Percentiles rank a stretch among this genome's conserved stretches.
Conservation (phyloP, 2,113 vertebrate species). For the Casuarius casuarius region DNA sequence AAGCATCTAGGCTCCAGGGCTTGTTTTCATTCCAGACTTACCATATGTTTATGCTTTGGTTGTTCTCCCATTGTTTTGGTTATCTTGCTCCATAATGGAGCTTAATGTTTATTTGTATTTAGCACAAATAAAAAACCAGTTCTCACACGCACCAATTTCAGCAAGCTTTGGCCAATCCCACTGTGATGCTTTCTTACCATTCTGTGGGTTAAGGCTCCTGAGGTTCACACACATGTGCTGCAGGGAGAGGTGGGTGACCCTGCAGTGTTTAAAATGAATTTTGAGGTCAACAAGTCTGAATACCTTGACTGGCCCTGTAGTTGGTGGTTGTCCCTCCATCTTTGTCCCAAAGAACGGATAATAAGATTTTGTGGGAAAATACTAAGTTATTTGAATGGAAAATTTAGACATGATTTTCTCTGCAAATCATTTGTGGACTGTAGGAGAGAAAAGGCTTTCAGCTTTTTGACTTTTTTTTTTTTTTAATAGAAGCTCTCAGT, state of each 20-base stretch:
- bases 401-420: not conserved
- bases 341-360: not conserved
- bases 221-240: not conserved
- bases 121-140: slow-evolving; percentile 26
- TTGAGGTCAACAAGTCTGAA: not conserved
- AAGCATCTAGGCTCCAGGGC: slow-evolving; percentile 53
- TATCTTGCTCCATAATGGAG: slow-evolving; percentile 51
- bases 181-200: not conserved
- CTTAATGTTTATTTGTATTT: slow-evolving; percentile 58
- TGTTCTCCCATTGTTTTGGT: slow-evolving; percentile 58
- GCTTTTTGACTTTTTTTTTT: not conserved
- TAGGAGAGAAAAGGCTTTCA: not conserved
- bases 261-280: not conserved
- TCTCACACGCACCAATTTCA: slow-evolving; percentile 22
- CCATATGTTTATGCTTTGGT: slow-evolving; percentile 67
- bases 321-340: not conserved
- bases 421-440: not conserved
- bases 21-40: slow-evolving; percentile 69
- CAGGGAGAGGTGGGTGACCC: not conserved
- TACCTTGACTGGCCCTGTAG: not conserved
- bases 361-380: not conserved
- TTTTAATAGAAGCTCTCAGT: not conserved
- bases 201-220: not conserved
- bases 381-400: not conserved
- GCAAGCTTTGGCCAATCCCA: not conserved